A percentile compares a stretch with the other conserved stretches of the same genome.
Conservation (phyloP, 2,797 vertebrate species). For the Acanthornis magna region DNA sequence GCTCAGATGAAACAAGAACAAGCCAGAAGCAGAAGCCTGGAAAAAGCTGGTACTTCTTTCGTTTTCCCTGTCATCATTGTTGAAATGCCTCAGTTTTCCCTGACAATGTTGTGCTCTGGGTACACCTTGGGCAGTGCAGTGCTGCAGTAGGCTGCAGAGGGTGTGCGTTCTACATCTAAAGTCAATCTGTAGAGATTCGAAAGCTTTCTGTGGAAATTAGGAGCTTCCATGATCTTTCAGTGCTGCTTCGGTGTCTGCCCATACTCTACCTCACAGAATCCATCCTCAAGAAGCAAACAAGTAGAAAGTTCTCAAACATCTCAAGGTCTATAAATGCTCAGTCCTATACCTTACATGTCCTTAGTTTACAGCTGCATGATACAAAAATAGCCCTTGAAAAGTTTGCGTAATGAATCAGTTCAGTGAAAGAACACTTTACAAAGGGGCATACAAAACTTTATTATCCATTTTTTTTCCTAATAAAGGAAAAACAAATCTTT, state of each 20-base stretch:
- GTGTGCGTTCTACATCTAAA: not conserved
- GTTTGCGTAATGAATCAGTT: not conserved
- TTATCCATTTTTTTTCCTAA: not conserved
- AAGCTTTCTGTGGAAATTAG: not conserved
- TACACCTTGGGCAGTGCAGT: not conserved
- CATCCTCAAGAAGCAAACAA: not conserved
- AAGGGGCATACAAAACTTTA: constrained; percentile 17
- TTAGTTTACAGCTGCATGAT: not conserved
- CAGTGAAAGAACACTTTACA: not conserved
- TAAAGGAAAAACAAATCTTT: constrained; percentile 33
- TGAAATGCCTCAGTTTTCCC: not conserved
- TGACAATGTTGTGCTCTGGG: too few relatives aligned
- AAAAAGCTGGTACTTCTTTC: not conserved
- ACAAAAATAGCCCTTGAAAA: not conserved
- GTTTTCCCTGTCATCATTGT: not conserved
- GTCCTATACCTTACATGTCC: not conserved
- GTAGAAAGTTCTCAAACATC: not conserved
- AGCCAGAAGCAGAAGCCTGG: not conserved
- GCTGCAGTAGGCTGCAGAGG: not conserved
- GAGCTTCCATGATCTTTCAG: not conserved
- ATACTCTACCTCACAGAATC: not conserved
- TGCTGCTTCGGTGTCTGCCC: not conserved
- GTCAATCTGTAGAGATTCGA: not conserved
- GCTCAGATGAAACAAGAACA: not conserved
- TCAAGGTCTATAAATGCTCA: not conserved